These are phyloP conservation scores for Tokudaia muenninki DNA, from an alignment of 2,797 vertebrate genomes.

Conservation along the genomic window DNA sequence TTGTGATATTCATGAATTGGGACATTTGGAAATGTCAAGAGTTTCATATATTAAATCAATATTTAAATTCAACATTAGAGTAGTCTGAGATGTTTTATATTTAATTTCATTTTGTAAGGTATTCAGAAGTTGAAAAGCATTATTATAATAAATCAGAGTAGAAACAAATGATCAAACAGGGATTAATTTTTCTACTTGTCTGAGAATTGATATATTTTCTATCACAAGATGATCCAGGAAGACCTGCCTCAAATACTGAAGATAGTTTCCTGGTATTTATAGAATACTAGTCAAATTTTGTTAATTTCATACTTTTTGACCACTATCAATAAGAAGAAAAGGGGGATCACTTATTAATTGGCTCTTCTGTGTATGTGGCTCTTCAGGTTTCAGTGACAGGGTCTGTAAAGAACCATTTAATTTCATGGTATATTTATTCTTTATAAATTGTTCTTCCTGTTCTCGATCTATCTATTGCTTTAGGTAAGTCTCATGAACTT, in stretches of 20 bases:
- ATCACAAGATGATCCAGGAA: not conserved
- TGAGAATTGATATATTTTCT: not conserved
- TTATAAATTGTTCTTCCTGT: not conserved
- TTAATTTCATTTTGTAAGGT: conserved; percentile 6
- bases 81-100: not conserved
- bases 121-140: conserved; percentile 28
- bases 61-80: conserved; percentile 65
- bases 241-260: not conserved
- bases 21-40: conserved; percentile 57
- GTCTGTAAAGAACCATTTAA: conserved; percentile 5
- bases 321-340: not conserved
- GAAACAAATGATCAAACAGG: conserved; percentile 19
- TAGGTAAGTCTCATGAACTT: not conserved
- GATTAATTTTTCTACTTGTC: not conserved
- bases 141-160: conserved; percentile 25
- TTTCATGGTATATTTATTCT: not conserved
- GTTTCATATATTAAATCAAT: conserved; percentile 60
- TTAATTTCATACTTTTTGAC: conserved; percentile 43
- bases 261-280: not conserved
- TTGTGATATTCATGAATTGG: conserved; percentile 58
- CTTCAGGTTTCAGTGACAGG: not conserved
- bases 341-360: conserved; percentile 9
- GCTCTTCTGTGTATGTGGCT: not conserved
- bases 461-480: not conserved
- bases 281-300: conserved; percentile 17